phyloP scores from a whole-genome alignment of 2,113 vertebrate genomes.

The Indicator indicator region DNA sequence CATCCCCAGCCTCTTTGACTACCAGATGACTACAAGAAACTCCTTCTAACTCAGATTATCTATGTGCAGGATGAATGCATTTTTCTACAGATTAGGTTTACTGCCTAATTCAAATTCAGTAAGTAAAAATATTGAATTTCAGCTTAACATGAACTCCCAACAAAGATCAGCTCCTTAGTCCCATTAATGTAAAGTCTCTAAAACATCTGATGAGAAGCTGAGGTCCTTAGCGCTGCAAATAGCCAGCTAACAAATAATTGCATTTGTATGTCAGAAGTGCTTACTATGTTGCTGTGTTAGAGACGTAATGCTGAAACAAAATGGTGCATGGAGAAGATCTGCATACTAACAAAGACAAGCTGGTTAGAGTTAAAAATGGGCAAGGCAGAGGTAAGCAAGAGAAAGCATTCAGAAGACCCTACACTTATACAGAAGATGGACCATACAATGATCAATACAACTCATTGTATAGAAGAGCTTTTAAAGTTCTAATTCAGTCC shows the following conservation, averaged over 20 bases:
- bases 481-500: background rate
- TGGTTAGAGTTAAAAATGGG: background rate
- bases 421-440: background rate
- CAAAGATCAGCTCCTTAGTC: background rate
- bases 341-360: background rate
- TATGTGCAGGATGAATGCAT: background rate
- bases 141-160: background rate
- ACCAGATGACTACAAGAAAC: background rate
- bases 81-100: background rate
- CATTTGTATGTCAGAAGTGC: background rate
- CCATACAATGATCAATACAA: background rate
- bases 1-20: background rate
- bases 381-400: background rate
- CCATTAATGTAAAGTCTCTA: background rate
- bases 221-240: background rate
- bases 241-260: background rate
- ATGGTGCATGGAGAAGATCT: background rate
- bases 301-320: background rate
- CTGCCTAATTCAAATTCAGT: background rate
- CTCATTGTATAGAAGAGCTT: background rate
- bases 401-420: background rate
- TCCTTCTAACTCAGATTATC: background rate
- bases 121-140: slow-evolving; percentile 5
- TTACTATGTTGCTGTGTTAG: background rate
- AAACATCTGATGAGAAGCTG: background rate